A percentile compares a stretch with the other conserved stretches of the same genome.
Evolutionary conservation across 2,888 invertebrate species (phyloP).

Genomic region (Cetonia aurata): DNA sequence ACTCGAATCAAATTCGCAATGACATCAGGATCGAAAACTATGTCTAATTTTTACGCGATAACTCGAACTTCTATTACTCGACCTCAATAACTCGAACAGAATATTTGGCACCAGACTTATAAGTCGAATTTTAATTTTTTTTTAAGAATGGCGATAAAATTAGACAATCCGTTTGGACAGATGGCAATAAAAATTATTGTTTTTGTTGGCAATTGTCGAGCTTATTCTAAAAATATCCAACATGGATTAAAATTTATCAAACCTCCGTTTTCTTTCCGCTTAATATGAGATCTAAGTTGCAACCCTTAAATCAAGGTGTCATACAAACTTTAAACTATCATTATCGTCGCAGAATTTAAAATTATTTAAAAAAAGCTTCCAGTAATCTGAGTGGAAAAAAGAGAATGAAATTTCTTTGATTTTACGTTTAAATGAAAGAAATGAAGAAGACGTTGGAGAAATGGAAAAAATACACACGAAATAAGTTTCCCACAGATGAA

Average conservation of each 20-base stretch:
- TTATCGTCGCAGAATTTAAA: slow-evolving; percentile 23
- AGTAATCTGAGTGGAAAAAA: neutral
- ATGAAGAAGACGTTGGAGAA: slow-evolving; percentile 21
- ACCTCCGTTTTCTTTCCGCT: slow-evolving; percentile 3
- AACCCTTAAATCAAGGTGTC: slow-evolving; percentile 7
- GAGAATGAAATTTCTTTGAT: slow-evolving; percentile 6
- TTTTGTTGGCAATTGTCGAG: slow-evolving; percentile 28
- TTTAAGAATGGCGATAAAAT: slow-evolving; percentile 32
- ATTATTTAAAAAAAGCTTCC: slow-evolving; percentile 13
- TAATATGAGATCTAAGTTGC: neutral
- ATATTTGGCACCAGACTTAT: no score
- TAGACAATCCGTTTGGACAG: slow-evolving; percentile 11
- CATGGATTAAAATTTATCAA: slow-evolving; percentile 17
- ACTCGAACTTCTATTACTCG: no score
- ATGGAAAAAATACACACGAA: slow-evolving; percentile 30
- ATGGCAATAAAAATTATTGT: slow-evolving; percentile 18
- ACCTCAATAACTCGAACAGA: no score
- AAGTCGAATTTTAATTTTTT: no score
- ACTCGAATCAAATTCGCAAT: no score
- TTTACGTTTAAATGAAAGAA: neutral
- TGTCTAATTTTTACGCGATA: no score
- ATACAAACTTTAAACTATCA: slow-evolving; percentile 12
- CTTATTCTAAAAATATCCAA: slow-evolving; percentile 33
- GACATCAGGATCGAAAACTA: no score
- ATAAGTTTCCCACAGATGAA: slow-evolving; percentile 46